Conservation (phyloP, 2,888 invertebrate genomes). For the Asteroscopus sphinx region DNA sequence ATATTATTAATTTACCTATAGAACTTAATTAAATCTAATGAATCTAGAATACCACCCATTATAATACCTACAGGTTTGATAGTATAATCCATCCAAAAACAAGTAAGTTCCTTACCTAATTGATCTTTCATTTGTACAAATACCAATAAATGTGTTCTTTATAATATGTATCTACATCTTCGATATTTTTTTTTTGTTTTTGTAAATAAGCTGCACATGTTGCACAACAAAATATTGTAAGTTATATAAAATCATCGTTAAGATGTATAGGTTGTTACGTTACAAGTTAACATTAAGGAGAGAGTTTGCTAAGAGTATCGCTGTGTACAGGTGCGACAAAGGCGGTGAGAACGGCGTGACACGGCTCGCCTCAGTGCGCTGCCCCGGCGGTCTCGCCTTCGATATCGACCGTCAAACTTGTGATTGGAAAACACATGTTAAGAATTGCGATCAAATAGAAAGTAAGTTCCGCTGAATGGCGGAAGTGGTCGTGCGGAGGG, state of each 20-base stretch:
- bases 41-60: not conserved
- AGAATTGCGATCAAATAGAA: constrained; percentile 97
- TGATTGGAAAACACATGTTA: constrained; percentile 98
- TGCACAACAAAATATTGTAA: no score
- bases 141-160: not conserved
- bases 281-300: no score
- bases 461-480: constrained; percentile 93
- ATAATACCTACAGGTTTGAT: constrained; percentile 1
- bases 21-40: no score
- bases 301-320: constrained; percentile 71
- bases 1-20: not conserved
- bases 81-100: constrained; percentile 5
- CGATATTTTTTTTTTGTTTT: not conserved
- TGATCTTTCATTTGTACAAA: not conserved
- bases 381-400: constrained; percentile 97
- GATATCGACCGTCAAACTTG: constrained; percentile 98
- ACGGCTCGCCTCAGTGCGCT: constrained; percentile 96
- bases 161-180: not conserved
- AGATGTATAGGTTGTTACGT: no score
- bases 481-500: constrained; percentile 86
- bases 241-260: no score
- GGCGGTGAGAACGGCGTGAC: constrained; percentile 96
- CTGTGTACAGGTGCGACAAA: constrained; percentile 96
- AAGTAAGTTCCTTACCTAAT: constrained; percentile 18
- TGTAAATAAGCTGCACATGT: no score